Evolutionary conservation across 2,888 invertebrate genomes (phyloP).

Genomic region (Myathropa florea): DNA sequence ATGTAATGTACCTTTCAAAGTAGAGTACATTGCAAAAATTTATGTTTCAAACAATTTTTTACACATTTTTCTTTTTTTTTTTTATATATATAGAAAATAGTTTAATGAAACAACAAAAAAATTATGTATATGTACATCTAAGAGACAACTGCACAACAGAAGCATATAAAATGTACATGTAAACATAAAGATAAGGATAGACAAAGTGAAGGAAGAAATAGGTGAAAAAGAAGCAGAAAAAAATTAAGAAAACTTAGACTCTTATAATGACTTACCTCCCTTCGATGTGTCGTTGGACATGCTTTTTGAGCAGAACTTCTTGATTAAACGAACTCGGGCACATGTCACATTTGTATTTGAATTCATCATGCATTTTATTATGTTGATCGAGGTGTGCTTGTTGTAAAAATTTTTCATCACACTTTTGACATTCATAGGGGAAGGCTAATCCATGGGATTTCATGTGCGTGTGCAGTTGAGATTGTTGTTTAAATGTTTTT

Average conservation of each 20-base stretch:
- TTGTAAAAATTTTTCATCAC: slow-evolving; percentile 80
- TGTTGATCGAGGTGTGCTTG: slow-evolving; percentile 80
- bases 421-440: slow-evolving; percentile 80
- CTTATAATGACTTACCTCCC: slow-evolving; percentile 75
- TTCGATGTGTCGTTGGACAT: slow-evolving; percentile 80
- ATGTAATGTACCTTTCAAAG: slow-evolving; percentile 78
- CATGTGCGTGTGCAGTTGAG: slow-evolving; percentile 80
- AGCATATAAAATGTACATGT: slow-evolving; percentile 33
- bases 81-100: background rate
- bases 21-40: slow-evolving; percentile 70
- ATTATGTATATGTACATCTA: slow-evolving; percentile 17
- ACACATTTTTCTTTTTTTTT: slow-evolving; percentile 50
- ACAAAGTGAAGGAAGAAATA: slow-evolving; percentile 8
- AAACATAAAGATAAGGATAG: slow-evolving; percentile 4
- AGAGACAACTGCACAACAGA: slow-evolving; percentile 11
- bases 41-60: slow-evolving; percentile 69
- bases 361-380: slow-evolving; percentile 80
- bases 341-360: slow-evolving; percentile 80
- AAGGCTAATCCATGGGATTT: slow-evolving; percentile 80
- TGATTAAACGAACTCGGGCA: slow-evolving; percentile 81
- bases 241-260: background rate
- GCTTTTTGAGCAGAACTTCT: slow-evolving; percentile 80
- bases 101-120: background rate
- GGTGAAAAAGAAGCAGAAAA: background rate
- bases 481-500: slow-evolving; percentile 80